phyloP scores from a whole-genome alignment of 2,797 vertebrate species.

The Aplochiton taeniatus region DNA sequence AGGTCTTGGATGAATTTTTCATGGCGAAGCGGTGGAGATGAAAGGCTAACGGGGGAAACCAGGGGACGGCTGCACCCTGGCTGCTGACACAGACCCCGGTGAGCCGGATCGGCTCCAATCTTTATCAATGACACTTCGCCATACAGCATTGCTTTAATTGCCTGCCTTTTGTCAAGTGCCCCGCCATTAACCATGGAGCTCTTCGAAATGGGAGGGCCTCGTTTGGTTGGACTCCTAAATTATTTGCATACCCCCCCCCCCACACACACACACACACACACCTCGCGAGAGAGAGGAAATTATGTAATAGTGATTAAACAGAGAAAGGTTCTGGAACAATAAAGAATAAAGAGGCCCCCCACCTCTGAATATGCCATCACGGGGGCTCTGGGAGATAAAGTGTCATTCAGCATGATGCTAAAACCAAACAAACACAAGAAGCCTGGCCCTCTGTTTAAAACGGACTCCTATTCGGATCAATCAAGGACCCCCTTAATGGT shows the following conservation, averaged over 20 bases:
- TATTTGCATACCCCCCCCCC: slow-evolving; percentile 16
- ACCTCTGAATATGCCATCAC: slow-evolving; percentile 5
- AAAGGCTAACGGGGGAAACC: slow-evolving; percentile 75
- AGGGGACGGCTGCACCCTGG: slow-evolving; percentile 67
- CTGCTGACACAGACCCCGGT: slow-evolving; percentile 74
- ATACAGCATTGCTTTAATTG: slow-evolving; percentile 77
- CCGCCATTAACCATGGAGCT: slow-evolving; percentile 53
- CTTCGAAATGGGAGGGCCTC: slow-evolving; percentile 21
- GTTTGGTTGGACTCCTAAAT: slow-evolving; percentile 35
- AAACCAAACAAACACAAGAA: no score
- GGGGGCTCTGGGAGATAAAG: not conserved
- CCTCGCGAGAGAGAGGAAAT: slow-evolving; percentile 52
- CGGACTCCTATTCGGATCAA: not conserved
- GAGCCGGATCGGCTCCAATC: slow-evolving; percentile 79
- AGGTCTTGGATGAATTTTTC: slow-evolving; percentile 86
- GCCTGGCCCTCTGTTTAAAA: no score
- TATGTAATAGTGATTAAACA: slow-evolving; percentile 49
- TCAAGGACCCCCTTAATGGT: slow-evolving; percentile 23
- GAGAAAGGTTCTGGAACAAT: slow-evolving; percentile 15
- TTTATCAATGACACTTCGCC: slow-evolving; percentile 74
- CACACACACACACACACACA: slow-evolving; percentile 26
- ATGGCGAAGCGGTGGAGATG: slow-evolving; percentile 79
- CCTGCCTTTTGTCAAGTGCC: slow-evolving; percentile 69
- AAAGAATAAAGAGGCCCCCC: slow-evolving; percentile 17
- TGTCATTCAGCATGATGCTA: not conserved